Conservation (phyloP, 2,113 vertebrate genomes). For the Natator depressus region DNA sequence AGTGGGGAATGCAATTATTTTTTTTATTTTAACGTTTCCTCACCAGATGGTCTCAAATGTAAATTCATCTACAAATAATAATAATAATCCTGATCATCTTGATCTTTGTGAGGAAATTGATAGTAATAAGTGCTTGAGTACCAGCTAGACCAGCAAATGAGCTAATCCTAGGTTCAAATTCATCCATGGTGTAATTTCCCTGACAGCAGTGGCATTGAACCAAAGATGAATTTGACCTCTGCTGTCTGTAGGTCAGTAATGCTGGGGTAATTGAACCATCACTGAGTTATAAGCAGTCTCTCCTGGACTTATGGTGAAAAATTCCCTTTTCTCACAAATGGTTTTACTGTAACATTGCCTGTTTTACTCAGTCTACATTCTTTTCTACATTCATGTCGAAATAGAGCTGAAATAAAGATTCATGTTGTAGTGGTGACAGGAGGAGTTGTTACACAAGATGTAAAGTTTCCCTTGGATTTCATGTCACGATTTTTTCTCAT, state of each 20-base stretch:
- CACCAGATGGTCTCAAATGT: conserved; percentile 56
- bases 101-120: conserved; percentile 58
- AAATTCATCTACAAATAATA: conserved; percentile 48
- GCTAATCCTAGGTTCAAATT: neutral
- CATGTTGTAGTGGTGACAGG: conserved; percentile 71
- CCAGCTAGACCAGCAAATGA: conserved; percentile 23
- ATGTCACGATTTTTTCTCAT: conserved; percentile 73
- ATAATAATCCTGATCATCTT: conserved; percentile 25
- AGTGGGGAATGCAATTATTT: conserved; percentile 67
- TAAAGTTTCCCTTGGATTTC: conserved; percentile 70
- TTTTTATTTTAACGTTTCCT: conserved; percentile 76
- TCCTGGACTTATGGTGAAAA: neutral
- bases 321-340: neutral
- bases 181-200: neutral
- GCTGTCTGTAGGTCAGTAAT: neutral
- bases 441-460: conserved; percentile 73
- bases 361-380: conserved; percentile 2
- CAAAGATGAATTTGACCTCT: conserved; percentile 9
- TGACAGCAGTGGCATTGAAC: neutral
- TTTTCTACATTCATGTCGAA: neutral
- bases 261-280: neutral
- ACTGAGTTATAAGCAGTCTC: conserved; percentile 28
- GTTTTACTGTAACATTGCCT: conserved; percentile 22
- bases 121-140: conserved; percentile 33
- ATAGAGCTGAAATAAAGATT: conserved; percentile 68